These are phyloP conservation scores for Halcyon chelicuti DNA, from an alignment of 2,797 vertebrate genomes.

Conservation along the genomic window DNA sequence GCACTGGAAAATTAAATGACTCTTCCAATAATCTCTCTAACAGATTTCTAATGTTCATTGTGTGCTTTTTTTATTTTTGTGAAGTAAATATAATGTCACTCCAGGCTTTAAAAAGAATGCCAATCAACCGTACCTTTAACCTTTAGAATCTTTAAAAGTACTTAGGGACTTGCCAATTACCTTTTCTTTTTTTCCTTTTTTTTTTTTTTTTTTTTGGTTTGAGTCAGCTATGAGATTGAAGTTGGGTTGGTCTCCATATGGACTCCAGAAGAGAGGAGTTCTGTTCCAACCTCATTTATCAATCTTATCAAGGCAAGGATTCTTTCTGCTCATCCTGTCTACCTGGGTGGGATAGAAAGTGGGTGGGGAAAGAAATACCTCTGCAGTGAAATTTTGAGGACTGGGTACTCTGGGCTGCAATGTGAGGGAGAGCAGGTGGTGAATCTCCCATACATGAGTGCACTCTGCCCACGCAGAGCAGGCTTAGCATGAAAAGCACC, in stretches of 20 bases:
- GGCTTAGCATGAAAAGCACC: not conserved
- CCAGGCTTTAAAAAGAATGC: constrained; percentile 35
- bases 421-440: not conserved
- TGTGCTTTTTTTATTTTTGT: not conserved
- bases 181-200: not conserved
- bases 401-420: not conserved
- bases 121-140: constrained; percentile 28
- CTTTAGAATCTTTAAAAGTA: constrained; percentile 38
- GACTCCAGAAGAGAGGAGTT: constrained; percentile 55
- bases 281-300: constrained; percentile 65
- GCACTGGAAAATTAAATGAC: not conserved
- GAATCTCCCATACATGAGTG: not conserved
- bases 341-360: constrained; percentile 71
- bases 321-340: constrained; percentile 62
- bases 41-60: not conserved
- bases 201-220: not conserved
- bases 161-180: constrained; percentile 25
- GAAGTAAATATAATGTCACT: constrained; percentile 30
- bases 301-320: constrained; percentile 66
- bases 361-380: constrained; percentile 45
- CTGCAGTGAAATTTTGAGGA: not conserved
- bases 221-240: constrained; percentile 29
- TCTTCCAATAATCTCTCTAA: not conserved
- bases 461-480: not conserved
- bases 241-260: constrained; percentile 60